Evolutionary conservation across 2,113 vertebrate genomes (phyloP).

Genomic region (Proteles cristata): DNA sequence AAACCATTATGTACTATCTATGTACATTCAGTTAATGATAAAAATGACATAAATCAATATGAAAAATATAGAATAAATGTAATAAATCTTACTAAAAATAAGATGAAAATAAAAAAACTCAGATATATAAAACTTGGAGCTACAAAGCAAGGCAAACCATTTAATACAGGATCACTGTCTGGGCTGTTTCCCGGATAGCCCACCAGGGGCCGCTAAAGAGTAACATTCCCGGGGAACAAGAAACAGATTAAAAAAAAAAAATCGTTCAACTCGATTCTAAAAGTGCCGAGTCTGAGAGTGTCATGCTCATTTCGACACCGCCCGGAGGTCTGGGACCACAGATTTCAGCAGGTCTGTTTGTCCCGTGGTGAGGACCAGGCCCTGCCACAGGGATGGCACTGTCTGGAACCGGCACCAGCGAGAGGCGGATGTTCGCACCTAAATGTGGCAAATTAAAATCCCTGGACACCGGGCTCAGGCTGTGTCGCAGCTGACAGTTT

Average conservation of each 20-base stretch:
- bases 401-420: neutral
- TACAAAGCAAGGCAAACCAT: neutral
- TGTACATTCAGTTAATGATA: neutral
- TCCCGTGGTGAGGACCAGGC: neutral
- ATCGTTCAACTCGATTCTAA: neutral
- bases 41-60: neutral
- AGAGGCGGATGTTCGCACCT: neutral
- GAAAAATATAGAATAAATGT: neutral
- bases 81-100: neutral
- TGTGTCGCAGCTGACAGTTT: neutral
- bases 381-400: neutral
- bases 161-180: neutral
- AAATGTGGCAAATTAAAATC: neutral
- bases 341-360: neutral
- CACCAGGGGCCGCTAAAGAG: slow-evolving; percentile 59
- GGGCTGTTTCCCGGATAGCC: neutral
- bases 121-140: neutral
- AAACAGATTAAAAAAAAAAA: neutral
- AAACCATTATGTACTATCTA: neutral
- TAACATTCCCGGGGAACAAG: neutral
- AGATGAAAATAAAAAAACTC: neutral
- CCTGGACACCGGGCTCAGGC: neutral
- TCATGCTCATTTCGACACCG: neutral
- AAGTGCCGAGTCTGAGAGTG: neutral
- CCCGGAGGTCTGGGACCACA: fast-evolving